Percentiles rank a stretch among this genome's conserved stretches.
Evolutionary conservation across 2,113 vertebrate species (phyloP).

Genomic region (Channa maculata): DNA sequence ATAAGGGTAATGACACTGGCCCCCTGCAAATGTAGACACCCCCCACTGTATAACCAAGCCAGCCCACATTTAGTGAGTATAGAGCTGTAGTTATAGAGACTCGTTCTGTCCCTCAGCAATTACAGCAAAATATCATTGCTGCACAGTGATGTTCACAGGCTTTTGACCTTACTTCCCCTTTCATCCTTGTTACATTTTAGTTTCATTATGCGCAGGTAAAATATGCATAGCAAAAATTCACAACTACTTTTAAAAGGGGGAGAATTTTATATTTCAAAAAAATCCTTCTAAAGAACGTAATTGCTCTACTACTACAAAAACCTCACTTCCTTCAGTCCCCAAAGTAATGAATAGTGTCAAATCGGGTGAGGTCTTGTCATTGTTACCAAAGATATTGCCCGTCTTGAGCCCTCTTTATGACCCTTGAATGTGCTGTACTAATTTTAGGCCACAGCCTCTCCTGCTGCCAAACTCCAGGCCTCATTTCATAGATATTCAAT

Average conservation of each 20-base stretch:
- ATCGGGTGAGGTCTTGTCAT: not conserved
- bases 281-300: not conserved
- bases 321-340: not conserved
- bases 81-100: not conserved
- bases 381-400: not conserved
- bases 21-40: conserved; percentile 29
- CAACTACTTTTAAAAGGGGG: not conserved
- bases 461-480: conserved; percentile 4
- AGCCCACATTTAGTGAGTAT: conserved; percentile 34
- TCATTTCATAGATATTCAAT: conserved; percentile 23
- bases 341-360: not conserved
- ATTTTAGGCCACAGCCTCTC: not conserved
- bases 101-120: conserved; percentile 2
- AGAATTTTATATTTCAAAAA: no score
- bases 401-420: not conserved
- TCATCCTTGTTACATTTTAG: not conserved
- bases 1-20: conserved; percentile 47
- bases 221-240: not conserved
- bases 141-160: not conserved
- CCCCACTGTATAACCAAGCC: conserved; percentile 13
- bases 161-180: not conserved
- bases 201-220: not conserved
- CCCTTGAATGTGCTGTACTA: not conserved
- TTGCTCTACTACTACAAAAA: not conserved
- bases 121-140: not conserved